These are phyloP conservation scores for Leptarthrus brevirostris DNA, from an alignment of 2,888 invertebrate species.

Conservation along the genomic window DNA sequence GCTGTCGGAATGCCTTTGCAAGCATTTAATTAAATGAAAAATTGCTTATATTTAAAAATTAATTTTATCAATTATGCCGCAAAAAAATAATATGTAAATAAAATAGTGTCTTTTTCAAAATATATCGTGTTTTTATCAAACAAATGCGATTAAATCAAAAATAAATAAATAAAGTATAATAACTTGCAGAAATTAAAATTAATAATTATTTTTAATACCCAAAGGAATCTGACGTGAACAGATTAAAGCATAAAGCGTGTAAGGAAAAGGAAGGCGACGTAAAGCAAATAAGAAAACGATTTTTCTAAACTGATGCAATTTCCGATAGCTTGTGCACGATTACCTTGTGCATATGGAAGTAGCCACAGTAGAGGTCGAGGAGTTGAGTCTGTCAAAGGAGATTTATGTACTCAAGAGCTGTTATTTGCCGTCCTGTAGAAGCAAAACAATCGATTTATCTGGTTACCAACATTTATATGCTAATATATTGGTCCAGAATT, in stretches of 20 bases:
- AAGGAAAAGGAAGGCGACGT: not conserved
- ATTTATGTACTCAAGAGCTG: slow-evolving; percentile 46
- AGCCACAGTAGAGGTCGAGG: slow-evolving; percentile 41
- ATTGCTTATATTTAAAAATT: too few species aligned
- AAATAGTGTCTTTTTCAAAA: too few species aligned
- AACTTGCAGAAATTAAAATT: too few species aligned
- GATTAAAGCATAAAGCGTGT: slow-evolving; percentile 8
- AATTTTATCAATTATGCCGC: too few species aligned
- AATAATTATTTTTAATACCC: too few species aligned
- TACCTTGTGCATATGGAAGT: slow-evolving; percentile 43
- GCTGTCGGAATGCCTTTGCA: too few species aligned
- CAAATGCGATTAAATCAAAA: too few species aligned
- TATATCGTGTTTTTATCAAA: too few species aligned
- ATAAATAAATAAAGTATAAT: too few species aligned
- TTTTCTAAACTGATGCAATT: slow-evolving; percentile 46
- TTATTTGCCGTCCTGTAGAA: slow-evolving; percentile 41
- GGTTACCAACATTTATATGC: slow-evolving; percentile 47
- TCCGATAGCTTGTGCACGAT: slow-evolving; percentile 34
- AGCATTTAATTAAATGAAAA: too few species aligned
- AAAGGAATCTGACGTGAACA: not conserved
- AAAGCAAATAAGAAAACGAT: slow-evolving; percentile 19
- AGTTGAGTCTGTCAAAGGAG: slow-evolving; percentile 47
- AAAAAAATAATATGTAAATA: too few species aligned
- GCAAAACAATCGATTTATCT: slow-evolving; percentile 49
- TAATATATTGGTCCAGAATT: slow-evolving; percentile 47